A percentile compares a stretch with the other conserved stretches of the same genome.
Evolutionary conservation across 2,113 vertebrate species (phyloP).

Genomic region (Erpornis zantholeuca): DNA sequence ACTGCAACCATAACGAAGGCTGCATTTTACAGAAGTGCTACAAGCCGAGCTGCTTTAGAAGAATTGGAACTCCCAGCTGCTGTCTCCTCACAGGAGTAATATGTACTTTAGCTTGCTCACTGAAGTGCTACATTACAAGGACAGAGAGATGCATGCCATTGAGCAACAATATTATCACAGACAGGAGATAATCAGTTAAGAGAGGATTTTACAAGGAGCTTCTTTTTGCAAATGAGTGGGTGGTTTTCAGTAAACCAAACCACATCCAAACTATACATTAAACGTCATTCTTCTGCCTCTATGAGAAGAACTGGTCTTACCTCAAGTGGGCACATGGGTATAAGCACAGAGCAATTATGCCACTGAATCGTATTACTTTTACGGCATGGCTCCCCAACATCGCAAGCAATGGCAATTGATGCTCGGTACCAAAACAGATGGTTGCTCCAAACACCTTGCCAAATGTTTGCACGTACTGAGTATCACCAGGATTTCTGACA

Average conservation of each 20-base stretch:
- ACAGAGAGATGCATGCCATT: neutral
- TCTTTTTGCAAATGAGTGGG: neutral
- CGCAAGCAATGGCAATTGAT: neutral
- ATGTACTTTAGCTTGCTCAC: conserved; percentile 18
- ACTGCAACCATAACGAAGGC: conserved; percentile 26
- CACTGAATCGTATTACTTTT: neutral
- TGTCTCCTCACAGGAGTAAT: conserved; percentile 12
- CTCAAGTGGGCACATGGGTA: neutral
- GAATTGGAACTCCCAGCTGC: conserved; percentile 12
- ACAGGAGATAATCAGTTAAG: neutral
- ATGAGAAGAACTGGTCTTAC: neutral
- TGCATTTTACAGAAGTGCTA: conserved; percentile 32
- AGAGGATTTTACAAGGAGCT: neutral
- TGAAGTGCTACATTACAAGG: conserved; percentile 31
- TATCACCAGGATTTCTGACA: neutral
- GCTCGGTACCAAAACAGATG: conserved; percentile 2
- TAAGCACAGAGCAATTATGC: neutral
- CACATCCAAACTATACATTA: neutral
- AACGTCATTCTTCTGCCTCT: neutral
- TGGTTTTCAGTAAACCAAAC: neutral
- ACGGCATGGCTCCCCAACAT: neutral
- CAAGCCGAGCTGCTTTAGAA: conserved; percentile 25
- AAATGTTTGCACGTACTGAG: neutral
- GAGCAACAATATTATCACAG: neutral
- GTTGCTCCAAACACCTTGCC: conserved; percentile 28